Evolutionary conservation across 1,140 invertebrate species (phyloP).

Genomic region (Coptotermes formosanus): DNA sequence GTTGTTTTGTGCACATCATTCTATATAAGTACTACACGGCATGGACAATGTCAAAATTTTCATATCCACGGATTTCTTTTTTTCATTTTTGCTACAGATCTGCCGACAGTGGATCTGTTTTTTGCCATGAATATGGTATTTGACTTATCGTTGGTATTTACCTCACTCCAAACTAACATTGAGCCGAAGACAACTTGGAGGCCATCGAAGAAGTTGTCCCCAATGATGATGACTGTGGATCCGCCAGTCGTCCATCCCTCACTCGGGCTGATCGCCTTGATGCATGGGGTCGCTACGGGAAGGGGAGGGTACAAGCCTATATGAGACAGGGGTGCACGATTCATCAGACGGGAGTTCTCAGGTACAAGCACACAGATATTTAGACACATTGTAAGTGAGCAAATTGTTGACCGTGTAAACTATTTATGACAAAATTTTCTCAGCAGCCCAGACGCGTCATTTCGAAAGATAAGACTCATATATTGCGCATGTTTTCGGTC

Average conservation of each 20-base stretch:
- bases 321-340: conserved; percentile 37
- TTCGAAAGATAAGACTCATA: no score
- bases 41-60: no score
- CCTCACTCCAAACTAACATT: conserved; percentile 99
- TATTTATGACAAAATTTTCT: no score
- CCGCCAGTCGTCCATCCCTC: conserved; percentile 99
- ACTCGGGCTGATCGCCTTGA: conserved; percentile 97
- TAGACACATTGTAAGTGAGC: background rate
- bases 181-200: conserved; percentile 98
- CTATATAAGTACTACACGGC: no score
- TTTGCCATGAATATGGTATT: no score
- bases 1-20: no score
- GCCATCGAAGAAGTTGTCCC: conserved; percentile 99
- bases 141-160: conserved; percentile 48
- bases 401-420: background rate
- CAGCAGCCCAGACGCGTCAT: no score
- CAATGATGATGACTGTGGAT: conserved; percentile 97
- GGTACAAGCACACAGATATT: conserved; percentile 1
- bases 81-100: no score
- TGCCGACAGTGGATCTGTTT: no score
- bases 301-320: conserved; percentile 79
- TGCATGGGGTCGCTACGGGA: conserved; percentile 94
- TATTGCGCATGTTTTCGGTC: no score
- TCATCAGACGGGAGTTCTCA: conserved; percentile 22
- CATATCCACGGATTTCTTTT: no score